Base-by-base conservation (phyloP, 2,888 invertebrate genomes). In the Byasa hedistus region DNA sequence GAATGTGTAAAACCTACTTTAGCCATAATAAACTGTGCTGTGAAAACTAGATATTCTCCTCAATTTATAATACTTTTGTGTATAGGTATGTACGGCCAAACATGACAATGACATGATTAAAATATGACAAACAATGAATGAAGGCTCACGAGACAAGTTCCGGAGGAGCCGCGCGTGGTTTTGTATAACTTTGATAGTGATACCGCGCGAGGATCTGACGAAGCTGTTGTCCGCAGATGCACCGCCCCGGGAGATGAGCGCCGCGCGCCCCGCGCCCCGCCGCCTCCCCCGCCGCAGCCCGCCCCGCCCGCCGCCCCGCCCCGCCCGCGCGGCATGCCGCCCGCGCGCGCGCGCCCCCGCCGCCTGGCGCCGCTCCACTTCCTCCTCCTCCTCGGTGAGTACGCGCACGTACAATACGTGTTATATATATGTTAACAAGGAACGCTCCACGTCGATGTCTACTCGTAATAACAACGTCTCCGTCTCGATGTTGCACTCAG, bases 361-460 rank as follows among this genome's bases (percentile, higher is more conserved):
- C 67, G 68, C 65, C 69, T 71, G 51, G 66, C 65, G 65, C 66
- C 69, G 70, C 72, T 76, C 61, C 71, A 65, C 69, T 69, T 71
- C 71, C 66, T 69, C 63, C 70, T 71, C 69, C 69, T 75, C 66
- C 62, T 71, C 60, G 74, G 76, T 76, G 68, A 75, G 75, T 72
- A 36, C 54, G 4, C 10, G 24, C 55, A 23, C 17, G 3, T 23
- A 12, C 23, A 3, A 23, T 17, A 10, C 3, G 23, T 22, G 10
- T 12, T n/a, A 5, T 15, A 55, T 23, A 23, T n/a, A 5, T 52
- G 17, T 21, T n/a, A 52, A n/a, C 21, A 21, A n/a, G 10, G 19
- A 52, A 52, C 52, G 21, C 3, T 3, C 21, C 7, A n/a, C 21
- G 10, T n/a, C 10, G 52, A 8, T 3, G 17, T 10, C n/a, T 19